A percentile compares a stretch with the other conserved stretches of the same genome.
These are phyloP conservation scores for Ornithorhynchus anatinus DNA, from an alignment of 2,113 vertebrate genomes.

Conservation along the genomic window DNA sequence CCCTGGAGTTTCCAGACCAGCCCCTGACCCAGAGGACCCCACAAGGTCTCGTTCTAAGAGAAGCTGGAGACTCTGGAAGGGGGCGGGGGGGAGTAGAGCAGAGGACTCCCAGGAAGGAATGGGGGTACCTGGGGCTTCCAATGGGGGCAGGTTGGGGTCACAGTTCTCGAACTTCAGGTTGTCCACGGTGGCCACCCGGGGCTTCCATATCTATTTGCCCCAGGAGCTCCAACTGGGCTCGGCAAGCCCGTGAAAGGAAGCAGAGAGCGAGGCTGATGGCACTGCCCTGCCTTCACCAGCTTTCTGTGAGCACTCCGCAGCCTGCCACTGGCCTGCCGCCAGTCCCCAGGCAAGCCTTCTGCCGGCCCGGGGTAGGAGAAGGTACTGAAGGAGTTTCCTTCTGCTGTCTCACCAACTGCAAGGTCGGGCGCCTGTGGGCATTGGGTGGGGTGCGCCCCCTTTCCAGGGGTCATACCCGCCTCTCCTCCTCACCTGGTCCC, in stretches of 20 bases:
- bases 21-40: too few relatives aligned
- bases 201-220: slow-evolving; percentile 56
- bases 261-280: fast-evolving
- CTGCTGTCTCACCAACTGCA: too few relatives aligned
- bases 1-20: not conserved
- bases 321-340: too few relatives aligned
- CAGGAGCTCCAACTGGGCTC: slow-evolving; percentile 75
- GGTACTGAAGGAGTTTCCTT: too few relatives aligned
- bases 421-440: slow-evolving; percentile 74
- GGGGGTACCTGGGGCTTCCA: slow-evolving; percentile 59
- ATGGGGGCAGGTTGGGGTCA: fast-evolving
- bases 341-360: too few relatives aligned
- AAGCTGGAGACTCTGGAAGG: too few relatives aligned
- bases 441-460: slow-evolving; percentile 78
- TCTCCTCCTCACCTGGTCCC: not conserved
- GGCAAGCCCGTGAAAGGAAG: too few relatives aligned
- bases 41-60: too few relatives aligned
- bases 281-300: slow-evolving; percentile 73
- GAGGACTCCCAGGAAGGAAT: not conserved
- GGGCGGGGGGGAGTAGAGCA: too few relatives aligned
- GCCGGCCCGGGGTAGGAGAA: too few relatives aligned
- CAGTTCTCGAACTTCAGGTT: slow-evolving; percentile 74
- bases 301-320: too few relatives aligned
- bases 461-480: slow-evolving; percentile 77
- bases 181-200: slow-evolving; percentile 57